Evolutionary conservation across 2,797 vertebrate species (phyloP).

Genomic region (Sciurus carolinensis): DNA sequence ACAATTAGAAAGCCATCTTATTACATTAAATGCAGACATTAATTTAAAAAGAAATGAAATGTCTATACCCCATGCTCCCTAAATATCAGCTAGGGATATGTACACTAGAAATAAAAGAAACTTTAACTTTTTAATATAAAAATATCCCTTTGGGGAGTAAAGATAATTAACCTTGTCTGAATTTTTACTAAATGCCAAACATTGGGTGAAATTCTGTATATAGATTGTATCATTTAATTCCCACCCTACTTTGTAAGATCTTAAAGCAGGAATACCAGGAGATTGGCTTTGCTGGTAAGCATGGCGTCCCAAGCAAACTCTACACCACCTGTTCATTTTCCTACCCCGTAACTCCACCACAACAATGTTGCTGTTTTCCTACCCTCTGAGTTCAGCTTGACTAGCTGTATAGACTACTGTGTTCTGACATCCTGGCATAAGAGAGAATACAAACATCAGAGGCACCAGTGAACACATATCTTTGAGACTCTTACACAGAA

Average conservation of each 20-base stretch:
- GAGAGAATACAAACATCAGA: neutral
- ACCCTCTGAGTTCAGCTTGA: neutral
- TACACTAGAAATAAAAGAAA: neutral
- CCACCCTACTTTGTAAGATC: neutral
- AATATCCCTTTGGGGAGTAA: neutral
- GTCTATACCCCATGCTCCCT: neutral
- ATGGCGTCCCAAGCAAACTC: neutral
- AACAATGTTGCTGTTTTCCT: neutral
- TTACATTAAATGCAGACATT: constrained; percentile 66
- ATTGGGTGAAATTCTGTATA: neutral
- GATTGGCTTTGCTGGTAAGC: neutral
- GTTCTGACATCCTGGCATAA: neutral
- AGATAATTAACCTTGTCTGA: constrained; percentile 50
- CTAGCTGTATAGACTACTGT: neutral
- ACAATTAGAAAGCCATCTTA: constrained; percentile 74
- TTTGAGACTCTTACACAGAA: neutral
- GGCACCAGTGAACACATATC: neutral
- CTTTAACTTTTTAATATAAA: constrained; percentile 49
- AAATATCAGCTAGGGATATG: constrained; percentile 66
- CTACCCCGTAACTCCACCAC: too few species aligned
- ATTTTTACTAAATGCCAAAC: constrained; percentile 44
- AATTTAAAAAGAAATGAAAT: constrained; percentile 71
- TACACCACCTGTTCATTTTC: neutral
- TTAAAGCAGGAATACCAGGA: neutral
- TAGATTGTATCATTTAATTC: constrained; percentile 20